Evolutionary conservation across 2,888 invertebrate species (phyloP), one percentile per base, ranked within the genome.

Genomic region (Macrophya annulata): DNA sequence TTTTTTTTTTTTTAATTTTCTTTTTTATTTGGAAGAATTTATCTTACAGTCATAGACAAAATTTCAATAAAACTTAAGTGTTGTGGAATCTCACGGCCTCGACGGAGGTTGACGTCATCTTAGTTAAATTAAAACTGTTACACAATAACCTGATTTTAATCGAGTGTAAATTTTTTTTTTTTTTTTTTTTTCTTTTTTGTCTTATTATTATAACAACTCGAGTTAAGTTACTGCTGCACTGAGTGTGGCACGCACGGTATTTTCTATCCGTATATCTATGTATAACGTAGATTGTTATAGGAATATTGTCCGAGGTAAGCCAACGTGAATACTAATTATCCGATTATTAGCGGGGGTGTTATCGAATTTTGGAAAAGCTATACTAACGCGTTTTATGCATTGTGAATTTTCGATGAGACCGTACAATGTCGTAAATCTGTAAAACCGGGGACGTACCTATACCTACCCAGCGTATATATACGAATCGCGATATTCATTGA

Each of bases 381-480:
- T 4, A 21, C 37, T 6, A 77, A 31, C 37, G 68, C 59, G 55
- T 43, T 81, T 43, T 12, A 43, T 62, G 62, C 62, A 62, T 81
- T 81, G 62, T 81, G 81, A 81, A 81, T 81, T 81, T 81, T 43
- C 81, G 81, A 81, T 81, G 81, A 81, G 81, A n/a, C 81, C 81
- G 31, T 3, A 43, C 59, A 81, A 81, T n/a, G 62, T 62, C 81
- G 51, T 81, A 81, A 81, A 81, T 81, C 81, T 43, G 25, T 31
- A 31, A 9, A 31, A 51, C 1, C 12, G 43, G 43, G 59, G 12
- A 43, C 17, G 79, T 17, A 40, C 1, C 21, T n/a, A 12, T 15
- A 15, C 17, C 48, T 17, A 25, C 25, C n/a, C 48, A n/a, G 21
- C 45, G 45, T 43, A 4, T 72, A 72, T 51, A 77, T 21, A 9